These are phyloP conservation scores for Lithobates sylvaticus DNA, from an alignment of 2,797 vertebrate species.

Conservation along the genomic window DNA sequence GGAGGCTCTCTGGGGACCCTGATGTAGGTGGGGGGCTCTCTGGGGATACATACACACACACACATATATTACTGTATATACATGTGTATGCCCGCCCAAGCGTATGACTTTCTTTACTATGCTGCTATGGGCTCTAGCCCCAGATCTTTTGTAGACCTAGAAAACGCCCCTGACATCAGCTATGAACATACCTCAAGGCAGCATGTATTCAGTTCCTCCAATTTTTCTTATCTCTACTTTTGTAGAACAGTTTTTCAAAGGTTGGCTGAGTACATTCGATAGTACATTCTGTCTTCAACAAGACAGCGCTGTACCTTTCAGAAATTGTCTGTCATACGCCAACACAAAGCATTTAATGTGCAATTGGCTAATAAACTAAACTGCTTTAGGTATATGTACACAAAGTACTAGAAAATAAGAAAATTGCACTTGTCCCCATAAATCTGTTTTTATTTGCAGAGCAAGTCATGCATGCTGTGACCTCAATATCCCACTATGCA, in stretches of 20 bases:
- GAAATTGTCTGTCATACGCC: neutral
- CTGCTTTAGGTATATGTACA: slow-evolving; percentile 11
- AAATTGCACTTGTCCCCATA: slow-evolving; percentile 36
- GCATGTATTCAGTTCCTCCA: no score
- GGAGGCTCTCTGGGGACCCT: no score
- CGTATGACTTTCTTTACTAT: no score
- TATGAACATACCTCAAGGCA: no score
- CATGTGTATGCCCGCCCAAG: no score
- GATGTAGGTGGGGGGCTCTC: no score
- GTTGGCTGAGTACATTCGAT: neutral
- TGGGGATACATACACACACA: no score
- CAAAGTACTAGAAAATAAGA: slow-evolving; percentile 3
- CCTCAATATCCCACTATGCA: slow-evolving; percentile 37
- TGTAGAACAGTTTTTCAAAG: neutral
- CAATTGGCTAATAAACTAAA: slow-evolving; percentile 29
- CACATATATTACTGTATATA: no score
- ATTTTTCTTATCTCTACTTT: neutral
- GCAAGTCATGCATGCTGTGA: slow-evolving; percentile 33
- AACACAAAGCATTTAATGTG: slow-evolving; percentile 24
- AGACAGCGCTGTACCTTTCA: neutral
- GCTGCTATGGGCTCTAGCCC: no score
- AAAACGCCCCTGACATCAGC: no score
- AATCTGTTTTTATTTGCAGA: slow-evolving; percentile 50
- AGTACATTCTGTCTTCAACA: neutral
- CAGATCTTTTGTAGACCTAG: no score